phyloP scores from a whole-genome alignment of 2,888 invertebrate species.

The Trichogramma dendrolimi region DNA sequence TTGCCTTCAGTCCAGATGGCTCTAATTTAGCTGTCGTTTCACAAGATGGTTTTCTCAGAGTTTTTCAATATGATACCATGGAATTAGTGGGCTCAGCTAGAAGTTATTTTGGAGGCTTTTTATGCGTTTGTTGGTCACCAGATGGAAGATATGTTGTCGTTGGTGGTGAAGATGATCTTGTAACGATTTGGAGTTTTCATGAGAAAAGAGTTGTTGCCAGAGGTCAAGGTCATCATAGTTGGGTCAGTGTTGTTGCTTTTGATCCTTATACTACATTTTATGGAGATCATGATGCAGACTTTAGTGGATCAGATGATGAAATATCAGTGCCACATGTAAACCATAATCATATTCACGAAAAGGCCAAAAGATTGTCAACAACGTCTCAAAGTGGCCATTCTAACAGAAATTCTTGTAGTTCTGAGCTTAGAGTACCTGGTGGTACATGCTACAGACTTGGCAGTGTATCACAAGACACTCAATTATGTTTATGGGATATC shows the following conservation, averaged over 20 bases:
- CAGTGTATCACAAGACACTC: constrained; percentile 96
- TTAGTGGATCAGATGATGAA: constrained; percentile 59
- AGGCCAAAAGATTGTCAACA: constrained; percentile 43
- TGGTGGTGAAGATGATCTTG: constrained; percentile 97
- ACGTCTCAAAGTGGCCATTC: constrained; percentile 44
- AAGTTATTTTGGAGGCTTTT: constrained; percentile 96
- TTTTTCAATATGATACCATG: constrained; percentile 97
- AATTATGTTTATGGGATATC: constrained; percentile 96
- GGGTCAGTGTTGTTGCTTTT: constrained; percentile 96
- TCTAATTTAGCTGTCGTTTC: constrained; percentile 90
- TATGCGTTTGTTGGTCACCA: constrained; percentile 98
- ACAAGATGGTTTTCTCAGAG: constrained; percentile 90
- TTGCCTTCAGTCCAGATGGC: constrained; percentile 93
- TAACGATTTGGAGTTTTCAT: constrained; percentile 92
- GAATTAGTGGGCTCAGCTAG: constrained; percentile 89
- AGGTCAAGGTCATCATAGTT: constrained; percentile 95
- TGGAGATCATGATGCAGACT: constrained; percentile 56
- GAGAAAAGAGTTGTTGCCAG: constrained; percentile 93
- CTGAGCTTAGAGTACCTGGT: constrained; percentile 49
- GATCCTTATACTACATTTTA: constrained; percentile 80
- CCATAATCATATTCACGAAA: constrained; percentile 46
- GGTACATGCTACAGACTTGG: constrained; percentile 79
- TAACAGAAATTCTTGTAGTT: constrained; percentile 51
- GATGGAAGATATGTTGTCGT: constrained; percentile 93
- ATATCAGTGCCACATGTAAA: constrained; percentile 46